Percentiles rank a stretch among this genome's conserved stretches.
Evolutionary conservation across 1,140 invertebrate genomes (phyloP).

Genomic region (Drosophila nigrodunni): DNA sequence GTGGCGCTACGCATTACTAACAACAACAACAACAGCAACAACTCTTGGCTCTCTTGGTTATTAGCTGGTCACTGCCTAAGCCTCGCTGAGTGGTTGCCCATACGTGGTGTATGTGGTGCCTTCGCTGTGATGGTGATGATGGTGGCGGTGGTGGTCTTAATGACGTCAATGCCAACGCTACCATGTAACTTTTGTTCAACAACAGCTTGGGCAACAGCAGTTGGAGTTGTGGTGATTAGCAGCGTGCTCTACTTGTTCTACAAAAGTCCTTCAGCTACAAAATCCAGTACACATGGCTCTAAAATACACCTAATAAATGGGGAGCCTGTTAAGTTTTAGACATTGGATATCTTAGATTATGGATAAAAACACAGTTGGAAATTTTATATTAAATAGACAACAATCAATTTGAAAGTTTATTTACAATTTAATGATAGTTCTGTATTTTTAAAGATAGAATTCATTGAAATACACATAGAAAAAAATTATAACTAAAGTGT

Average conservation of each 20-base stretch:
- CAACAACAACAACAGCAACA: slow-evolving; percentile 28
- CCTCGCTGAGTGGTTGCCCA: slow-evolving; percentile 51
- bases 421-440: not conserved
- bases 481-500: too few species aligned
- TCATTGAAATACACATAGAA: too few species aligned
- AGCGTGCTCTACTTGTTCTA: not conserved
- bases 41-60: slow-evolving; percentile 45
- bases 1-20: slow-evolving; percentile 72
- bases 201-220: not conserved
- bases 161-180: slow-evolving; percentile 69
- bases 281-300: slow-evolving; percentile 22
- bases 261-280: slow-evolving; percentile 18
- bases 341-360: slow-evolving; percentile 59
- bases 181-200: slow-evolving; percentile 43
- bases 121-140: slow-evolving; percentile 65
- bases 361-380: slow-evolving; percentile 13
- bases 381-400: not conserved
- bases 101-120: slow-evolving; percentile 36
- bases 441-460: too few species aligned
- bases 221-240: slow-evolving; percentile 52
- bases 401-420: not conserved
- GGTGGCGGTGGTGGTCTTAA: slow-evolving; percentile 61
- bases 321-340: slow-evolving; percentile 41
- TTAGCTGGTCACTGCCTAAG: slow-evolving; percentile 63
- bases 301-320: slow-evolving; percentile 68